Evolutionary conservation across 92 coral and sea anemone species (phyloP).

Genomic region (Parazoanthus atlanticus): DNA sequence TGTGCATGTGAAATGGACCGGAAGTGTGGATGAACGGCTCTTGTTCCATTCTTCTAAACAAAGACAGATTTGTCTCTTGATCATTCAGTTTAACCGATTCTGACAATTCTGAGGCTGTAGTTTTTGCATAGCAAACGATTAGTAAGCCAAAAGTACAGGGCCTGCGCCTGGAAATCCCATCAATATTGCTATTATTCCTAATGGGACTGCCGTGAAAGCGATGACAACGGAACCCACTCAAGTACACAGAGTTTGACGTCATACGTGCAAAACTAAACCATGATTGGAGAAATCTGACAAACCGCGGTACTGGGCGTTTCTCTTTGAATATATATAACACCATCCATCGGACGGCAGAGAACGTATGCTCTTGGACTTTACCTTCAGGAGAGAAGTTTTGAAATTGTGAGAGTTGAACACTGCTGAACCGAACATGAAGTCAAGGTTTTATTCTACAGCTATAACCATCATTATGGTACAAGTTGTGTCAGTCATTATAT

Average conservation of each 20-base stretch:
- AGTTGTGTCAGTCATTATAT: background rate
- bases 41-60: too few species aligned
- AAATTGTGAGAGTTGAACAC: background rate
- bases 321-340: background rate
- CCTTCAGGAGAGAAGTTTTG: background rate
- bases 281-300: background rate
- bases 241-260: background rate
- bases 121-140: background rate
- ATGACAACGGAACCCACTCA: background rate
- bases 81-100: background rate
- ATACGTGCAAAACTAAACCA: too few species aligned
- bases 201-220: background rate
- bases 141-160: background rate
- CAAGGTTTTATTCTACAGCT: background rate
- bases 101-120: background rate
- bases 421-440: background rate
- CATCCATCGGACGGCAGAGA: background rate
- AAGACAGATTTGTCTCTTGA: background rate
- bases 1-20: background rate
- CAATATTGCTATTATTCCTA: background rate
- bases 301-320: background rate
- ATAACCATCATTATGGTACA: background rate
- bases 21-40: too few species aligned
- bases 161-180: background rate
- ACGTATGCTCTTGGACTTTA: background rate